Conservation (phyloP, 2,797 vertebrate genomes). For the Natrix natrix region DNA sequence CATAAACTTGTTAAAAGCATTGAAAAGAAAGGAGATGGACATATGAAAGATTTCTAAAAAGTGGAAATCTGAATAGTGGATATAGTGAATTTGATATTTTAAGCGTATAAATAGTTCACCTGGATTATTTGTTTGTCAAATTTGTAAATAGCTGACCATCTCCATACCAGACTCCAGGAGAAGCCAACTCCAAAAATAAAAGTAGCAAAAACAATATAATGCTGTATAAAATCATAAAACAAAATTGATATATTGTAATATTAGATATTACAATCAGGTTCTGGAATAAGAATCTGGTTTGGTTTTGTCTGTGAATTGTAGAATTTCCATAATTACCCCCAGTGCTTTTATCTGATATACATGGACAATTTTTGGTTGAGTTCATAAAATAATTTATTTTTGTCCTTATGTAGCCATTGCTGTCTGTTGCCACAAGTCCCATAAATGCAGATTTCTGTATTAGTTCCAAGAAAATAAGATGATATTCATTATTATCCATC, state of each 20-base stretch:
- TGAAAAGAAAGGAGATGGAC: background rate
- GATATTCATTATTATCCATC: background rate
- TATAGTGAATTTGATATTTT: background rate
- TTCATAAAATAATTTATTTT: background rate
- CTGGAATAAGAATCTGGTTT: background rate
- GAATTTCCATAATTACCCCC: background rate
- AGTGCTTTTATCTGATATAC: background rate
- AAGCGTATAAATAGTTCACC: background rate
- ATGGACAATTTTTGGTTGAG: background rate
- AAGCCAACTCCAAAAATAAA: background rate
- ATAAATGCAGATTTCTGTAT: background rate
- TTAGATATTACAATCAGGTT: background rate
- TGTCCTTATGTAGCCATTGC: background rate
- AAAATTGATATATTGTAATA: background rate
- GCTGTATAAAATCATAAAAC: background rate
- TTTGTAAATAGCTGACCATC: background rate
- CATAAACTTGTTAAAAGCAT: slow-evolving; percentile 9
- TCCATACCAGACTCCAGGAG: background rate
- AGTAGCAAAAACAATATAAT: background rate
- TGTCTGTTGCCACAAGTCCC: background rate
- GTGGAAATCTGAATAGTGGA: background rate
- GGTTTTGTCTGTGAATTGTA: background rate
- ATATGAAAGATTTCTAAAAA: background rate
- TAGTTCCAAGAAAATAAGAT: background rate
- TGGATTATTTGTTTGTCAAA: background rate